Conservation (phyloP, 2,797 vertebrate genomes). For the Myripristis murdjan region DNA sequence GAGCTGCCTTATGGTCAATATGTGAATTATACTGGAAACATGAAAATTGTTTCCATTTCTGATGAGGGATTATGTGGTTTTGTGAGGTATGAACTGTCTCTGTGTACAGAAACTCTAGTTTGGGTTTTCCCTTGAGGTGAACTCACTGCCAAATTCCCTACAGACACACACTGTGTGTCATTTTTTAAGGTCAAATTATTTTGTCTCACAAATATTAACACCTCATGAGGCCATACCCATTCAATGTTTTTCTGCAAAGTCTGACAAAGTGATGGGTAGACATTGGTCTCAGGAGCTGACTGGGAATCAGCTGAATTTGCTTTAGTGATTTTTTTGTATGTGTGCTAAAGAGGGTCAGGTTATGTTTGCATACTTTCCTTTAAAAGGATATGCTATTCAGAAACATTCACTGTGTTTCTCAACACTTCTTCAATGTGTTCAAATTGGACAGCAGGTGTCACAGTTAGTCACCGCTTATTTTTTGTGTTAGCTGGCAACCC, state of each 20-base stretch:
- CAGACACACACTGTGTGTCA: conserved; percentile 40
- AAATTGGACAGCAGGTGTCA: not conserved
- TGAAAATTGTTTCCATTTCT: conserved; percentile 38
- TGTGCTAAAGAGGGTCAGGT: not conserved
- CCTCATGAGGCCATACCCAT: not conserved
- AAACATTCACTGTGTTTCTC: conserved; percentile 3
- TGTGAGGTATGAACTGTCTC: conserved; percentile 76
- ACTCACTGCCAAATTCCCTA: conserved; percentile 13
- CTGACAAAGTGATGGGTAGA: not conserved
- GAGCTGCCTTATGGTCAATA: conserved; percentile 81
- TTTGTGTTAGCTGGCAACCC: not conserved
- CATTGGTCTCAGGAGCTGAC: not conserved
- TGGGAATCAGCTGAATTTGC: not conserved
- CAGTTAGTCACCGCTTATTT: not conserved
- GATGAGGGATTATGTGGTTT: conserved; percentile 59
- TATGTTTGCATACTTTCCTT: conserved; percentile 19
- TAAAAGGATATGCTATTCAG: not conserved
- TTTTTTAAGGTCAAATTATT: conserved; percentile 30
- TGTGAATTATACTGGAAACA: conserved; percentile 52
- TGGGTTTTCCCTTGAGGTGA: conserved; percentile 31
- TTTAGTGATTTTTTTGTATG: not conserved
- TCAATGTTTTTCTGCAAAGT: not conserved
- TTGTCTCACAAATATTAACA: conserved; percentile 31
- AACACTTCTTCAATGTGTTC: not conserved
- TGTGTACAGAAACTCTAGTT: conserved; percentile 43